A percentile compares a stretch with the other conserved stretches of the same genome.
Evolutionary conservation across 2,113 vertebrate genomes (phyloP).

Genomic region (Upupa epops): DNA sequence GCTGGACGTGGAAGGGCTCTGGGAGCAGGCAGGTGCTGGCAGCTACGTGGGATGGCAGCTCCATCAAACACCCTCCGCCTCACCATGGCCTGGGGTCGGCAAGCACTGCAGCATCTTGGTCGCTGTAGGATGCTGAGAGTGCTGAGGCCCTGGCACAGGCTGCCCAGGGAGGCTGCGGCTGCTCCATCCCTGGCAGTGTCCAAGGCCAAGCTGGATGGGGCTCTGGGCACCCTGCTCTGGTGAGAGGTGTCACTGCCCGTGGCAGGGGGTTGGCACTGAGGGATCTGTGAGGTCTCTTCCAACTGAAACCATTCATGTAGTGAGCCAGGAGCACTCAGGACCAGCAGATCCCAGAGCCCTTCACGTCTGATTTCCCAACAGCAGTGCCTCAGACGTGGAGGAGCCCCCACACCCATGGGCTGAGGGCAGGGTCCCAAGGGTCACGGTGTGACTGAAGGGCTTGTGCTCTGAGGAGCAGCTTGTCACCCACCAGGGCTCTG

Average conservation of each 20-base stretch:
- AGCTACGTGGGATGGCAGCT: not conserved
- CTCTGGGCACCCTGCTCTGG: too few relatives aligned
- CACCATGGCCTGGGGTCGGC: not conserved
- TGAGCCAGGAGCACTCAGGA: not conserved
- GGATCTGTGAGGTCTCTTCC: too few relatives aligned
- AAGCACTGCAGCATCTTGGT: rapidly evolving
- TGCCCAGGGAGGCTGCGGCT: too few relatives aligned
- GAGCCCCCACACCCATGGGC: rapidly evolving
- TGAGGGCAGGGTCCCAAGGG: not conserved
- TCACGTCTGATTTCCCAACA: rapidly evolving
- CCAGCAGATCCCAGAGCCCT: not conserved
- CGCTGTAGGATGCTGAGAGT: rapidly evolving
- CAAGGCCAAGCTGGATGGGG: too few relatives aligned
- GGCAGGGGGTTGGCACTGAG: too few relatives aligned
- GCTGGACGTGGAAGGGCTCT: rapidly evolving
- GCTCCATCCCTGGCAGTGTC: too few relatives aligned
- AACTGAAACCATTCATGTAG: too few relatives aligned
- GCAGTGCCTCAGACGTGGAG: rapidly evolving
- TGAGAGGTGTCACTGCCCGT: too few relatives aligned
- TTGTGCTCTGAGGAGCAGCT: not conserved
- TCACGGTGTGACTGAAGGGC: rapidly evolving
- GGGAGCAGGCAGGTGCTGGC: not conserved
- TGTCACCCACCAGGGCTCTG: not conserved
- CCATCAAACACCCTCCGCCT: not conserved
- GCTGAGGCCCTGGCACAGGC: too few relatives aligned